Evolutionary conservation across 2,797 vertebrate species (phyloP), one percentile per base, ranked within the genome.

Genomic region (Iguana delicatissima): DNA sequence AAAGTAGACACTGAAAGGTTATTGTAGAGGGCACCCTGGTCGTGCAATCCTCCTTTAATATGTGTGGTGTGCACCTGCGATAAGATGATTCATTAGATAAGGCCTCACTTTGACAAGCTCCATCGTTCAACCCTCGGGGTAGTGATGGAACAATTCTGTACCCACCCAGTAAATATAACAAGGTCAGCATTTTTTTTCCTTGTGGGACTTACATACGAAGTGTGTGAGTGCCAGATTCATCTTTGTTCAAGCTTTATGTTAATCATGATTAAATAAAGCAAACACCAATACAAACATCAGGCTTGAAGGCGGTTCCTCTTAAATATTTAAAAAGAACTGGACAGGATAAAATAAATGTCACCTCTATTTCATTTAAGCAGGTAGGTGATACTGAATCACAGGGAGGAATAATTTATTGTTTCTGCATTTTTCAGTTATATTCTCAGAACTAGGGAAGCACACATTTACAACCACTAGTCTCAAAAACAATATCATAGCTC

Each of bases 61-160:
- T 98, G 98, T 98, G 98, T 97, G 95, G 97, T 98, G 98, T 98
- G 98, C 98, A 98, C 98, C 98, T 98, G 98, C 97, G 98, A 99
- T 99, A 98, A 99, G 98, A 99, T 99, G 99, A 99, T 99, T 99
- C 99, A 99, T 99, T 99, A 99, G 98, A 98, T 98, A 98, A 97
- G 97, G 97, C 97, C 96, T 97, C 95, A 97, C 97, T 98, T 98
- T 99, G 99, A 99, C 99, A 99, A 99, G 98, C 97, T 96, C 98
- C 98, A 99, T 99, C 98, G 97, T 99, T 99, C 99, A 99, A 98
- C 98, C 98, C 98, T 98, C 96, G 95, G 98, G 98, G 98, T 98
- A 98, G 98, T 99, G 98, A 99, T 98, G 98, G 98, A 98, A 98
- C 98, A 99, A 99, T 99, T 98, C 98, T 98, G 97, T 97, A 98